These are phyloP conservation scores for Kuschelorhynchus macadamiae DNA, from an alignment of 2,888 invertebrate genomes.

Conservation along the genomic window DNA sequence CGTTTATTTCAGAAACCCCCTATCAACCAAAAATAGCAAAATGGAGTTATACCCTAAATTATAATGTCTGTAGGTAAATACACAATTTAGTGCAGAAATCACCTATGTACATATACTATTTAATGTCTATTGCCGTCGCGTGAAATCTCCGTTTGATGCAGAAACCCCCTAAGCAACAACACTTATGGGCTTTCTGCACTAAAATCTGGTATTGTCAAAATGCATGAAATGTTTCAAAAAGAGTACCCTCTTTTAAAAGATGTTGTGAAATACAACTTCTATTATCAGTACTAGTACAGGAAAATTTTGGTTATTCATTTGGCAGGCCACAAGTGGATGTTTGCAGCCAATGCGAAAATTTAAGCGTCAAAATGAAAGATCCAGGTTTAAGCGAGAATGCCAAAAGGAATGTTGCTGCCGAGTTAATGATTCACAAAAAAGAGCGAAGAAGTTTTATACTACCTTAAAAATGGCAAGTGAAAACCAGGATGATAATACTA, in stretches of 20 bases:
- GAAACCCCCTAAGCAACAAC: neutral
- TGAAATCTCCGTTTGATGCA: neutral
- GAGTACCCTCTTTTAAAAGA: slow-evolving; percentile 7
- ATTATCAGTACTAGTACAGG: slow-evolving; percentile 27
- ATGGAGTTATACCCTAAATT: neutral
- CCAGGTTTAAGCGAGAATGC: slow-evolving; percentile 36
- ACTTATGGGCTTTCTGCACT: neutral
- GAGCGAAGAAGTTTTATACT: slow-evolving; percentile 44
- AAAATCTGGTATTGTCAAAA: slow-evolving; percentile 29
- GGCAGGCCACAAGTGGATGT: slow-evolving; percentile 44
- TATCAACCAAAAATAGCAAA: neutral
- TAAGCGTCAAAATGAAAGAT: slow-evolving; percentile 36
- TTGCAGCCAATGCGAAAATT: slow-evolving; percentile 34
- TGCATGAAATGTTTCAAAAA: slow-evolving; percentile 17
- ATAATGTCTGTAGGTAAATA: no score
- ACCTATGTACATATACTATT: neutral
- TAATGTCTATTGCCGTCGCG: no score
- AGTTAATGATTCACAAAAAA: slow-evolving; percentile 39
- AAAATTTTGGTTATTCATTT: slow-evolving; percentile 28
- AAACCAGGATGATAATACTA: slow-evolving; percentile 30
- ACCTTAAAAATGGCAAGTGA: slow-evolving; percentile 20
- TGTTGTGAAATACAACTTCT: slow-evolving; percentile 22
- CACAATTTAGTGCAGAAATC: neutral
- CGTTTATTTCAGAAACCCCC: slow-evolving; percentile 4
- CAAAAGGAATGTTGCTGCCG: slow-evolving; percentile 35